Percentiles rank a stretch among this genome's conserved stretches.
Conservation (phyloP, 2,888 invertebrate genomes). For the Dryococelus australis region DNA sequence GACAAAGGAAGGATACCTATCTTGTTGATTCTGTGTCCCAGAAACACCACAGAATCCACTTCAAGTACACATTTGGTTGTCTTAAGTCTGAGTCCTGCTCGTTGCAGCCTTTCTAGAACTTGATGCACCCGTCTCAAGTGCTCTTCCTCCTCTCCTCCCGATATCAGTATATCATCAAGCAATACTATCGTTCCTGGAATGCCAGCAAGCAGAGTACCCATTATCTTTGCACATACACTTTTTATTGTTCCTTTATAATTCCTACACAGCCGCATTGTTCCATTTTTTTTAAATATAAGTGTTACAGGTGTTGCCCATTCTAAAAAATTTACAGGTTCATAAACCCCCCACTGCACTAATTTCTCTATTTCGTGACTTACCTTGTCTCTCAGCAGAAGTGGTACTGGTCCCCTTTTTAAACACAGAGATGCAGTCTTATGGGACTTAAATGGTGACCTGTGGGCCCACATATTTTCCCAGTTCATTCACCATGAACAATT, state of each 20-base stretch:
- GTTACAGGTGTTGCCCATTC: background rate
- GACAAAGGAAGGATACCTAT: background rate
- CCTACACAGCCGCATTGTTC: background rate
- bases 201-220: background rate
- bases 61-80: background rate
- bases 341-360: background rate
- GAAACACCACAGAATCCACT: no score
- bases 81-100: no score
- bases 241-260: background rate
- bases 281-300: background rate
- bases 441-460: background rate
- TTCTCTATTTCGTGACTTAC: background rate
- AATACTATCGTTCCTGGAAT: background rate
- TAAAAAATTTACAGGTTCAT: background rate
- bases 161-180: background rate
- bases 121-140: no score
- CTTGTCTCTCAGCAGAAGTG: background rate
- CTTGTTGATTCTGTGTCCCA: background rate
- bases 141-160: no score
- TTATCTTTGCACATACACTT: background rate
- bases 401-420: background rate
- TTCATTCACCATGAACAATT: background rate
- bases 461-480: background rate
- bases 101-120: background rate
- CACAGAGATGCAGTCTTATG: background rate